Percentiles rank a stretch among this genome's conserved stretches.
These are phyloP conservation scores for Gouania willdenowi DNA, from an alignment of 2,797 vertebrate species.

Conservation along the genomic window DNA sequence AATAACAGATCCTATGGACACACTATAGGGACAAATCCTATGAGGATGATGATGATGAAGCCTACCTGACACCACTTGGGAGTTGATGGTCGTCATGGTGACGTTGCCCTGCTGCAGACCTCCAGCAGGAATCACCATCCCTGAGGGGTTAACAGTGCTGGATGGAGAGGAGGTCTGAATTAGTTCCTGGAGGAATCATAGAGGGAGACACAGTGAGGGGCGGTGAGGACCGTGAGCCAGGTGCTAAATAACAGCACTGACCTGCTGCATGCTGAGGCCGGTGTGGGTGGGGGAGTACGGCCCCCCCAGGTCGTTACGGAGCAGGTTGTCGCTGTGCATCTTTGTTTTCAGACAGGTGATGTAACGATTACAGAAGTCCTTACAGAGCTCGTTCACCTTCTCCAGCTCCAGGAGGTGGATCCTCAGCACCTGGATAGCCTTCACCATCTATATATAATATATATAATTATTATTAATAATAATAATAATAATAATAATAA, in stretches of 20 bases:
- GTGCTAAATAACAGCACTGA: constrained; percentile 56
- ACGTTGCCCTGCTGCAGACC: constrained; percentile 86
- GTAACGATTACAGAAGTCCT: constrained; percentile 98
- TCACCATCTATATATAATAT: constrained; percentile 99
- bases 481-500: too few species aligned
- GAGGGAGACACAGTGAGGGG: constrained; percentile 59
- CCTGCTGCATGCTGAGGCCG: constrained; percentile 94
- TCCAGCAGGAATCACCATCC: constrained; percentile 87
- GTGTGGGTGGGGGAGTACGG: constrained; percentile 94
- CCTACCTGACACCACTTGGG: constrained; percentile 90
- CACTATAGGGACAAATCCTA: too few species aligned
- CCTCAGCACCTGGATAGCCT: constrained; percentile 96
- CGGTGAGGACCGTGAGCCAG: constrained; percentile 4
- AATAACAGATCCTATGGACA: too few species aligned
- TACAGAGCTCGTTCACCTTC: constrained; percentile 98
- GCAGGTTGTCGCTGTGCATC: constrained; percentile 99
- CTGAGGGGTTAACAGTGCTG: constrained; percentile 85
- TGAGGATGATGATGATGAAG: too few species aligned
- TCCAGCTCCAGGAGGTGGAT: constrained; percentile 97
- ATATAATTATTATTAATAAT: too few species aligned
- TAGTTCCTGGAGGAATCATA: constrained; percentile 83
- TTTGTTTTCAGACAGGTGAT: constrained; percentile 99
- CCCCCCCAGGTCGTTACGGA: constrained; percentile 93
- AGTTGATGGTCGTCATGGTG: constrained; percentile 90
- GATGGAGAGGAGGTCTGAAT: constrained; percentile 93